A percentile compares a stretch with the other conserved stretches of the same genome.
Evolutionary conservation across 2,113 vertebrate species (phyloP).

Genomic region (Parus major): DNA sequence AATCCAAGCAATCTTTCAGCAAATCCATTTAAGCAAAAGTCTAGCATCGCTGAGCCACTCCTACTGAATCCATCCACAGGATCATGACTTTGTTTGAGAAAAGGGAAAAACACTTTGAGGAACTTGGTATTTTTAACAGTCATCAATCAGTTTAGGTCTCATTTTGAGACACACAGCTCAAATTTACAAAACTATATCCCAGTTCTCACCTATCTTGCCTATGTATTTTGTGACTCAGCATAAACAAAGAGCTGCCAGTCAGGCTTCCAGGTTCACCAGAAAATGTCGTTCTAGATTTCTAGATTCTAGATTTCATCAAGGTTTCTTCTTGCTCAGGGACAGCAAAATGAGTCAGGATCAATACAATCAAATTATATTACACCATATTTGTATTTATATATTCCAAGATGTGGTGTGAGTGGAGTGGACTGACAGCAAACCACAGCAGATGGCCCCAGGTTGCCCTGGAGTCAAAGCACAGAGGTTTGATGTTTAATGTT

Average conservation of each 20-base stretch:
- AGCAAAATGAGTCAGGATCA: background rate
- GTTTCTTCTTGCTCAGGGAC: background rate
- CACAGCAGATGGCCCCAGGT: background rate
- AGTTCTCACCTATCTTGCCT: background rate
- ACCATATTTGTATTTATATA: background rate
- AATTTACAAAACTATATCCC: background rate
- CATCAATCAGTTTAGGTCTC: background rate
- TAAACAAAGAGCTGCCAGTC: background rate
- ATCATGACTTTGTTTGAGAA: background rate
- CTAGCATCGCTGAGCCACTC: background rate
- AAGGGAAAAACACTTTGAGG: background rate
- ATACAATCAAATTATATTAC: background rate
- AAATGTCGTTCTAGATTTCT: background rate
- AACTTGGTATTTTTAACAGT: background rate
- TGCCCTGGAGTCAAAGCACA: background rate
- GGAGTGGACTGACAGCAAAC: background rate
- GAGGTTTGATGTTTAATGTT: background rate
- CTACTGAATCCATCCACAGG: background rate
- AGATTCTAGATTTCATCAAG: background rate
- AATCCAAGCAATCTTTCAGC: conserved; percentile 25
- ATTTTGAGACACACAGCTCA: background rate
- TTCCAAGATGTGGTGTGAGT: background rate
- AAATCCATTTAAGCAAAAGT: conserved; percentile 24
- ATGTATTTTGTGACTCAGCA: background rate
- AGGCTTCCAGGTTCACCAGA: background rate